Base-by-base conservation (phyloP, 2,113 vertebrate genomes). In the Australoheros scitulus region DNA sequence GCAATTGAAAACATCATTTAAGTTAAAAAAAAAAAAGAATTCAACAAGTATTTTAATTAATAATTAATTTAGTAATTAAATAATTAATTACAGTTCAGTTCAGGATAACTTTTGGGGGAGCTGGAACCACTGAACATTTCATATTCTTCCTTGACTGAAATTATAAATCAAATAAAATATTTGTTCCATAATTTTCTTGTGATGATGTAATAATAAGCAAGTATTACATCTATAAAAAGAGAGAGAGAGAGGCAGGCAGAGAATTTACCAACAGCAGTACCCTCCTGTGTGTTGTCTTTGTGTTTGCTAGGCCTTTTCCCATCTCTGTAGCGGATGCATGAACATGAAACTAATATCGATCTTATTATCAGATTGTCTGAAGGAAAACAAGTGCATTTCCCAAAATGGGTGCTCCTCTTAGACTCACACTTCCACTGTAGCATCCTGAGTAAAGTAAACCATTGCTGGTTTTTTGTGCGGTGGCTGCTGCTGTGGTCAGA, bases 371-470 rank as follows among this genome's bases (percentile, higher is more conserved):
- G 64, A 64, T 43, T 50, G 52, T 56, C 64, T 43, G 14, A 77
- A 77, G 70, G 64, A 57, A 85, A 74, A 60, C 47, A 78, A 61
- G 50, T 13, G 29, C 11, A 83, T 56, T 80, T 81, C 74, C 61
- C 77, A 82, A 50, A 63, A 84, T 68, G 68, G 2, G 20, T 70
- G 41, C 29, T 77, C 41, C 78, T 36, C 56, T 52, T 29, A 47
- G 24, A 81, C 52, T 55, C 78, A 41, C 43, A 18, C 29, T 41
- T 70, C 64, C 74, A 11, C 10, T 41, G 61, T 26, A 29, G 26
- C 11, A 24, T 43, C 61, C 6, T 18, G 17, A 70, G 32, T 36
- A 59, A 76, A 61, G 14, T 10, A 80, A 76, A 59, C 61, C 50
- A 57, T 29, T 76, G 77, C 47, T 79, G 22, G 36, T 2, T 87